These are phyloP conservation scores for Allobates femoralis DNA, from an alignment of 2,797 vertebrate genomes.

Conservation along the genomic window DNA sequence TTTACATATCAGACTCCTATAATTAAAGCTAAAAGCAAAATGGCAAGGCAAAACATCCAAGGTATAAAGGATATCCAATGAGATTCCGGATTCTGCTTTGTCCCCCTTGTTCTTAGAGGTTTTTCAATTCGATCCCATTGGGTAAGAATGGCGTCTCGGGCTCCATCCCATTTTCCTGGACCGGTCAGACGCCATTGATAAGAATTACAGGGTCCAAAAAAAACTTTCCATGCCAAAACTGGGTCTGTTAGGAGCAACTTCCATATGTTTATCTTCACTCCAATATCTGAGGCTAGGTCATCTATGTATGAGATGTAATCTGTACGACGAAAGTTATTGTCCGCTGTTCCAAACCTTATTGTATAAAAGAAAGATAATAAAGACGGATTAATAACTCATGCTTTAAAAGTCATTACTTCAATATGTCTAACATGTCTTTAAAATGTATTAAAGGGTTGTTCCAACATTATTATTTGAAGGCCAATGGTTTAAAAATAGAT, in stretches of 20 bases:
- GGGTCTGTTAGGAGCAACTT: constrained; percentile 81
- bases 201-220: constrained; percentile 83
- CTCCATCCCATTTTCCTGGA: constrained; percentile 82
- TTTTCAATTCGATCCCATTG: constrained; percentile 82
- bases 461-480: too few species aligned
- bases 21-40: constrained; percentile 12
- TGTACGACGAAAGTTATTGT: constrained; percentile 61
- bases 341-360: constrained; percentile 52
- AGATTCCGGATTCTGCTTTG: constrained; percentile 28
- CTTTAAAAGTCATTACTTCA: neutral
- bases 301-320: constrained; percentile 79
- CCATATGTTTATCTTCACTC: constrained; percentile 75
- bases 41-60: constrained; percentile 11
- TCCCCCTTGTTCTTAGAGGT: constrained; percentile 79
- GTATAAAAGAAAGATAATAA: neutral
- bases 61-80: accelerated
- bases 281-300: constrained; percentile 76
- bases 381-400: neutral
- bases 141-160: constrained; percentile 83
- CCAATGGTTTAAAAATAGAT: too few species aligned
- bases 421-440: neutral
- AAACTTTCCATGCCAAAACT: constrained; percentile 75
- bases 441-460: too few species aligned
- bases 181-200: constrained; percentile 87
- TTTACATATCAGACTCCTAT: constrained; percentile 9